A percentile compares a stretch with the other conserved stretches of the same genome.
These are phyloP conservation scores for Synergus gifuensis DNA, from an alignment of 2,888 invertebrate genomes.

Conservation along the genomic window DNA sequence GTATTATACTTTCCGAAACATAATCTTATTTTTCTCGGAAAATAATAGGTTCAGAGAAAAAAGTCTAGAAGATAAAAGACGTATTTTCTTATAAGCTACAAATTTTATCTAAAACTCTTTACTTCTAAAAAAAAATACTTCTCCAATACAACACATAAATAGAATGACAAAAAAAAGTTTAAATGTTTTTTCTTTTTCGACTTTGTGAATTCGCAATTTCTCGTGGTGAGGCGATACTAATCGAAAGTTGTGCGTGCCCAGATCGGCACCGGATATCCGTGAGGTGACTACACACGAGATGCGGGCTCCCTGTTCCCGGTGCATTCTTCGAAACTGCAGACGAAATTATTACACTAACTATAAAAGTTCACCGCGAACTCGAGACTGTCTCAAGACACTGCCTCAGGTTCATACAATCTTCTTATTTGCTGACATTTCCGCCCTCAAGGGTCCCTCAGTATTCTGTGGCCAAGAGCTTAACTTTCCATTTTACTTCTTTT, in stretches of 20 bases:
- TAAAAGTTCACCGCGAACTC: constrained; percentile 13
- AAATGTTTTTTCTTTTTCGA: no score
- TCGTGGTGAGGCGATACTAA: constrained; percentile 46
- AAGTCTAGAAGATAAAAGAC: constrained; percentile 11
- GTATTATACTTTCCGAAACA: no score
- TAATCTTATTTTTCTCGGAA: no score
- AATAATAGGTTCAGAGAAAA: no score
- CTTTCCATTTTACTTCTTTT: constrained; percentile 4
- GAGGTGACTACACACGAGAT: constrained; percentile 68
- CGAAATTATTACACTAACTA: constrained; percentile 34
- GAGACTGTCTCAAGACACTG: constrained; percentile 24
- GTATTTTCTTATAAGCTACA: no score
- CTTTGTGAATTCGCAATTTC: no score
- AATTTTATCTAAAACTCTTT: no score
- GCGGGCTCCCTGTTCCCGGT: constrained; percentile 67
- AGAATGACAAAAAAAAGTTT: no score
- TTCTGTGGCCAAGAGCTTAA: not conserved
- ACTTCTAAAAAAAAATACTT: no score
- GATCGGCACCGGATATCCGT: constrained; percentile 73
- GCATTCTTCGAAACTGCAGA: constrained; percentile 39
- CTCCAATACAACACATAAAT: no score
- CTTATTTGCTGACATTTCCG: constrained; percentile 30
- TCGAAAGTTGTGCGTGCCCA: constrained; percentile 50
- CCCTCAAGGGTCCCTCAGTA: not conserved
- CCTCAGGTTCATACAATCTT: not conserved